Evolutionary conservation across 1,140 invertebrate genomes (phyloP), one percentile per base, ranked within the genome.

Genomic region (Macrotrachela quadricornifera): DNA sequence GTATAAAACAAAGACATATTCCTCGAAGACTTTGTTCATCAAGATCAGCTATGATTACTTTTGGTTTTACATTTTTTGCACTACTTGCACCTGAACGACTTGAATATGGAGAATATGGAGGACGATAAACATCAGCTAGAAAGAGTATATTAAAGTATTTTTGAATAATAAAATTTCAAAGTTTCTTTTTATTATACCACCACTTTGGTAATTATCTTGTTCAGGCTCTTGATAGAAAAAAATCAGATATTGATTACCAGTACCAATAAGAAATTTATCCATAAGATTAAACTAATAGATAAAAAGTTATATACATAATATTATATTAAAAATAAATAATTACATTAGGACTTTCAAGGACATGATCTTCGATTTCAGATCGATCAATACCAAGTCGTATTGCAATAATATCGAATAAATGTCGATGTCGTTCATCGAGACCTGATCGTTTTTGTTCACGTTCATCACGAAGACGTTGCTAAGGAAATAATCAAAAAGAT

Each of bases 21-120:
- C 85, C 85, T 6, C 78, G 81, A 30, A 88, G 79, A 21, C 79
- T 75, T 41, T 79, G 76, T 51, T 82, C 78, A 76, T 78, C 83
- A 0, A 85, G 85, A 61, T 88, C 82, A 0, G 83, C 85, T 0
- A 88, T 67, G 64, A 90, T 87, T 16, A 90, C 69, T 65, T 84
- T 85, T 57, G 83, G 85, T 61, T 81, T 84, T 11, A 73, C 62
- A n/a, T 72, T 56, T 43, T 57, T 59, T 1, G 57, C 37, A 10
- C 60, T 51, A 46, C 62, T 63, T 21, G 57, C 50, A 3, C 57
- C 48, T 16, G 63, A 61, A 16, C 63, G 21, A 71, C 73, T 38
- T 66, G 72, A 38, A 45, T 48, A 36, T 40, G 44, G 36, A 12
- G 46, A 47, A 10, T 43, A 43, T 21, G 36, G 13, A 47, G 39